Evolutionary conservation across 1,140 invertebrate genomes (phyloP), one percentile per base, ranked within the genome.

Genomic region (Neodiprion virginianus): DNA sequence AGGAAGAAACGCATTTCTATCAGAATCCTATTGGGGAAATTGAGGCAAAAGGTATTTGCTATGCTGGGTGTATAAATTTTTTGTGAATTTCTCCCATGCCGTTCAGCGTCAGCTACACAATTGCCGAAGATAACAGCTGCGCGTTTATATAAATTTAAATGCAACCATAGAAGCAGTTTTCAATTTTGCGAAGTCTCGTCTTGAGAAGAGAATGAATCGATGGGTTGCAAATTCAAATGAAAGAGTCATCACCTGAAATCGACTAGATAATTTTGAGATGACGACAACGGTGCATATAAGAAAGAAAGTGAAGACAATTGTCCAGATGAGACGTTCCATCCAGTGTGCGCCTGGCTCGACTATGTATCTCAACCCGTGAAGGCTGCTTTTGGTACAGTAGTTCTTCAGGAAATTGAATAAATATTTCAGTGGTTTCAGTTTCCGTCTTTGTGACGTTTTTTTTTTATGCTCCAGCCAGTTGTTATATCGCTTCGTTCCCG

Each of bases 281-380:
- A 77, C 70, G 8, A 68, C 69, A 5, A 53, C 47, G 7, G 79
- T 74, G 23, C 74, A 68, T 1, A 69, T 14, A 1, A 75, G 28
- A 8, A 78, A 76, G 7, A 72, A 17, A n/a, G 67, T 11, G n/a
- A 73, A 75, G 48, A 74, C 7, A 1, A 75, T 49, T 48, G 76
- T 48, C 48, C 79, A 72, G 1, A 74, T 49, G 8, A 71, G 48
- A 48, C 70, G 70, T 48, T 75, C 74, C 9, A 61, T 49, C 74
- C 74, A 72, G 61, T 75, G 74, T 9, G 50, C 14, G 21, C 67
- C 70, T 12, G 66, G 61, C 8, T 75, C 74, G 8, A 66, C 74
- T 9, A 76, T 71, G 40, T 76, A 76, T 14, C 72, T 9, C 21
- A 76, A 28, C 2, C 75, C 72, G 23, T 76, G 75, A 5, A 76